Evolutionary conservation across 2,797 vertebrate species (phyloP).

Genomic region (Peromyscus attwateri): DNA sequence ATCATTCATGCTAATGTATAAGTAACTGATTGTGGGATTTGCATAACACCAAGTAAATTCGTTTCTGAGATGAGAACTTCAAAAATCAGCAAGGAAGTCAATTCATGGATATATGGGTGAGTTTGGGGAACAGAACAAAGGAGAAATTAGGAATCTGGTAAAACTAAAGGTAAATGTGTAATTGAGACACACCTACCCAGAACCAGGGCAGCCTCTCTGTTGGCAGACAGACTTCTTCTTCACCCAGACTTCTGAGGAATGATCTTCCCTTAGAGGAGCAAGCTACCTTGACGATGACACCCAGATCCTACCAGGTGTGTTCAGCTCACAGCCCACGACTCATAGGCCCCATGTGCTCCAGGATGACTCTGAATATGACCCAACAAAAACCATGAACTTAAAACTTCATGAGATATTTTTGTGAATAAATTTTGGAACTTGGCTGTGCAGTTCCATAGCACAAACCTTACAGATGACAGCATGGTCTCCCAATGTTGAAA

Average conservation of each 20-base stretch:
- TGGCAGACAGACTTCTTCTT: not conserved
- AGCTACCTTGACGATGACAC: not conserved
- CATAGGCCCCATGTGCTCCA: not conserved
- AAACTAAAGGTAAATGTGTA: not conserved
- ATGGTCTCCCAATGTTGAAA: not conserved
- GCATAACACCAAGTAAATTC: conserved; percentile 68
- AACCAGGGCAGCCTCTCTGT: not conserved
- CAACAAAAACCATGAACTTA: not conserved
- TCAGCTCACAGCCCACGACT: no score
- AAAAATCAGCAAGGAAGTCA: conserved; percentile 61
- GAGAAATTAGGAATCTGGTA: not conserved
- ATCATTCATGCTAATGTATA: conserved; percentile 65
- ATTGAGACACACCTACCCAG: not conserved
- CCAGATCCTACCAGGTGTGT: not conserved
- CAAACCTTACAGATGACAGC: not conserved
- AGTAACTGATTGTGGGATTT: conserved; percentile 68
- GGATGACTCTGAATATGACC: not conserved
- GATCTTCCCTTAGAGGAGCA: not conserved
- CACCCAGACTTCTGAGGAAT: not conserved
- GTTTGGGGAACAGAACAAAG: not conserved
- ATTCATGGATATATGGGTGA: not conserved
- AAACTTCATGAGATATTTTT: not conserved
- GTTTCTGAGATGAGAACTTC: conserved; percentile 62
- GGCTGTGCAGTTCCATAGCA: not conserved
- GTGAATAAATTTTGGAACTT: not conserved